Evolutionary conservation across 2,113 vertebrate genomes (phyloP), one percentile per base, ranked within the genome.

Genomic region (Mus pahari): DNA sequence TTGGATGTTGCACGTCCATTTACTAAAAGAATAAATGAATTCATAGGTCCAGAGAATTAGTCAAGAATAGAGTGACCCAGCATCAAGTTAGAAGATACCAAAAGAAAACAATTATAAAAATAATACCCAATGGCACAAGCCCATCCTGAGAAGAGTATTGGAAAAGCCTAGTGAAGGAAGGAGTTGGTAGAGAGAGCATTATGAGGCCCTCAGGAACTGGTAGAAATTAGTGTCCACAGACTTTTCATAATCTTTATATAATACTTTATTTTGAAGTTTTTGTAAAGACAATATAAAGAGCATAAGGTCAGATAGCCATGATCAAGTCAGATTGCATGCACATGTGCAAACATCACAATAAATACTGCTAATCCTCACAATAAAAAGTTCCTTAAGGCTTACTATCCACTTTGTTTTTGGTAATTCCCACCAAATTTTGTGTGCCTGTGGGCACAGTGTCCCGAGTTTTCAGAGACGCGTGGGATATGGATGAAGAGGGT

Each of bases 1-100:
- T 16, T 39, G 1, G 14, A 39, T 12, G 24, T 50, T 86, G 83
- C 20, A 6, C 7, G 5, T 33, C 55, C 64, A 24, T 92, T 86
- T 79, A 74, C 39, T 58, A n/a, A 92, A n/a, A 79, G 33, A 91
- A 91, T 70, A 39, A 58, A 53, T 86, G 48, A 70, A 78, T 78
- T 39, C 60, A 88, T 20, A 28, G 83, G 62, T 48, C 12, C 17
- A 20, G 10, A 42, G n/a, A 83, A 70, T 90, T 75, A 75, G 22
- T 45, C 66, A 50, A 70, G 36, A 53, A 42, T 36, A 13, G 45
- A 20, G 14, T 28, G 39, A 39, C 8, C 60, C 70, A 68, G 7
- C 4, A 16, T 31, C 16, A 1, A 17, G 5, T 31, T 84, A 89
- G 75, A 93, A 66, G 39, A 81, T 3, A 24, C 55, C 22, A 42